Percentiles rank a stretch among this genome's conserved stretches.
Evolutionary conservation across 2,888 invertebrate genomes (phyloP).

Genomic region (Orthosia incerta): DNA sequence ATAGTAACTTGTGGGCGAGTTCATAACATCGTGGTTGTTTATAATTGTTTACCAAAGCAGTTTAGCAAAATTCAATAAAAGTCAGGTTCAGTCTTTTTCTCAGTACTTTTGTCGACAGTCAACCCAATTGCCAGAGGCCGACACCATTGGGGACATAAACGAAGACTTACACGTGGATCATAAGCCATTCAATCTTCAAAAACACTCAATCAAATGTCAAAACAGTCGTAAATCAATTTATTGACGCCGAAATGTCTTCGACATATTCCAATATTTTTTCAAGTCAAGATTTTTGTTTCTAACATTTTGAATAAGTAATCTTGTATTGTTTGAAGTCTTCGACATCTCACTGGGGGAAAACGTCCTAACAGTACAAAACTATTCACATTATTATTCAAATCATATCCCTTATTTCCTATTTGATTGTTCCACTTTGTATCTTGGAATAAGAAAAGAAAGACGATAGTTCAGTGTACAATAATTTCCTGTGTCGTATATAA

Average conservation of each 20-base stretch:
- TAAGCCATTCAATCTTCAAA: constrained; percentile 4
- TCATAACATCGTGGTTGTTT: background rate
- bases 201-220: constrained; percentile 14
- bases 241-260: constrained; percentile 5
- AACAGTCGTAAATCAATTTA: constrained; percentile 13
- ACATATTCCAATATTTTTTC: constrained; percentile 2
- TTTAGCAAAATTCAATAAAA: background rate
- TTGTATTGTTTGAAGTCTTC: constrained; percentile 13
- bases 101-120: background rate
- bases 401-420: constrained; percentile 34
- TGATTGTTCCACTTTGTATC: constrained; percentile 53
- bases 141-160: background rate
- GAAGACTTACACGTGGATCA: background rate
- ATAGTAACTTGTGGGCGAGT: background rate
- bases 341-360: background rate
- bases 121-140: too few species aligned
- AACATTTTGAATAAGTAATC: background rate
- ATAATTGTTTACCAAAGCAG: background rate
- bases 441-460: constrained; percentile 23
- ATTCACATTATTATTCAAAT: constrained; percentile 60
- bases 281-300: background rate
- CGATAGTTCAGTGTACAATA: constrained; percentile 28
- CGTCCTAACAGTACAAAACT: constrained; percentile 21
- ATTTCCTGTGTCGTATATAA: constrained; percentile 32
- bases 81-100: background rate